Conservation (phyloP, 2,113 vertebrate species). For the Haliaeetus leucogaster region DNA sequence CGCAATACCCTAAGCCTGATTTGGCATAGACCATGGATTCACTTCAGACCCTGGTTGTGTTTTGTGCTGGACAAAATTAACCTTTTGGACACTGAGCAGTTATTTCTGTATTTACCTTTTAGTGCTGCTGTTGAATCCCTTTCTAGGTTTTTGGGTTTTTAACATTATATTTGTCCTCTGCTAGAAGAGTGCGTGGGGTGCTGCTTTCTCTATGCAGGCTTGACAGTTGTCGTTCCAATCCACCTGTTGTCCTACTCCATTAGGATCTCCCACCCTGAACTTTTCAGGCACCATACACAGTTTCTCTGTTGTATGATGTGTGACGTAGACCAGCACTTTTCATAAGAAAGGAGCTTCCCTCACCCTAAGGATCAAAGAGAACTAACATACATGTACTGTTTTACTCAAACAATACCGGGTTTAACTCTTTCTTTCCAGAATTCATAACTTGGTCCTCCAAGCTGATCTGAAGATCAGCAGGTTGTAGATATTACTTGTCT, state of each 20-base stretch:
- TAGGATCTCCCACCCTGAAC: neutral
- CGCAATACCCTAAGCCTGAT: neutral
- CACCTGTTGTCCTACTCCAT: neutral
- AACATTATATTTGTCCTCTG: neutral
- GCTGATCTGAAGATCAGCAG: neutral
- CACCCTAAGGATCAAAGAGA: slow-evolving; percentile 9
- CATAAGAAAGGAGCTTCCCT: neutral
- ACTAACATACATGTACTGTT: neutral
- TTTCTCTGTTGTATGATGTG: neutral
- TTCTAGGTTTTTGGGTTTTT: neutral
- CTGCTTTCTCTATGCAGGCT: neutral
- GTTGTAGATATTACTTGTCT: neutral
- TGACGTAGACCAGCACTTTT: neutral
- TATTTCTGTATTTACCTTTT: neutral
- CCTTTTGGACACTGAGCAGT: neutral
- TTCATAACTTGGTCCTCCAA: neutral
- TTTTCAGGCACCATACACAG: neutral
- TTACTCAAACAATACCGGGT: neutral
- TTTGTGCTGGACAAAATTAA: neutral
- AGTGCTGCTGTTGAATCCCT: neutral
- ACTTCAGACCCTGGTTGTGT: neutral
- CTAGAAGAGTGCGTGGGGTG: neutral
- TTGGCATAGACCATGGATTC: neutral
- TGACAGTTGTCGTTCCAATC: neutral
- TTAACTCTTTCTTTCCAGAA: neutral